phyloP scores from a whole-genome alignment of 2,113 vertebrate species.

The Dryoscopus gambensis region DNA sequence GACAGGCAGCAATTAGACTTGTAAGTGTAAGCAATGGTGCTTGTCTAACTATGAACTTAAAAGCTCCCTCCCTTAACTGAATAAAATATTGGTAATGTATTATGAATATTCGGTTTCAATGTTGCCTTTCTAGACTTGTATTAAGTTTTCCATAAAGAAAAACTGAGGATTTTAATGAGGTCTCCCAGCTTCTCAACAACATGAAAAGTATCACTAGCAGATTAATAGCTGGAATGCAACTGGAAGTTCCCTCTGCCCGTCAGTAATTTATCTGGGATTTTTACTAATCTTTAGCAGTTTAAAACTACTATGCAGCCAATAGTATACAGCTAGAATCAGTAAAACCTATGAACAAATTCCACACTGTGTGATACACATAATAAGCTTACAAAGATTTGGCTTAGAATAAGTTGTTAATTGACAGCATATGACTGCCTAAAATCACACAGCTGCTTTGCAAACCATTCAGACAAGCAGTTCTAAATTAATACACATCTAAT shows the following conservation, averaged over 20 bases:
- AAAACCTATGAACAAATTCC: conserved; percentile 46
- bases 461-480: conserved; percentile 45
- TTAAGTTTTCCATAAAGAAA: background rate
- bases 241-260: background rate
- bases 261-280: conserved; percentile 18
- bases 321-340: conserved; percentile 16
- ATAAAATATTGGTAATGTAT: background rate
- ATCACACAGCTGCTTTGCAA: conserved; percentile 45
- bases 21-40: background rate
- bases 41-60: background rate
- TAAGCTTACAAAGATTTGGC: conserved; percentile 46
- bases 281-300: conserved; percentile 33
- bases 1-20: background rate
- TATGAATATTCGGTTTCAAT: background rate
- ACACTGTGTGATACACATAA: conserved; percentile 1
- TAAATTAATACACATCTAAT: conserved; percentile 55
- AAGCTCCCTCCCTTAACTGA: background rate
- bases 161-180: background rate
- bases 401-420: conserved; percentile 47
- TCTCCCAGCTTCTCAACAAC: background rate
- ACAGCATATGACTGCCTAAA: conserved; percentile 50
- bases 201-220: conserved; percentile 17
- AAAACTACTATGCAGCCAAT: background rate
- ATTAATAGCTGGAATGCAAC: background rate
- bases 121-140: background rate